Percentiles rank a stretch among this genome's conserved stretches.
Conservation (phyloP, 2,888 invertebrate genomes). For the Lepidochitona cinerea region DNA sequence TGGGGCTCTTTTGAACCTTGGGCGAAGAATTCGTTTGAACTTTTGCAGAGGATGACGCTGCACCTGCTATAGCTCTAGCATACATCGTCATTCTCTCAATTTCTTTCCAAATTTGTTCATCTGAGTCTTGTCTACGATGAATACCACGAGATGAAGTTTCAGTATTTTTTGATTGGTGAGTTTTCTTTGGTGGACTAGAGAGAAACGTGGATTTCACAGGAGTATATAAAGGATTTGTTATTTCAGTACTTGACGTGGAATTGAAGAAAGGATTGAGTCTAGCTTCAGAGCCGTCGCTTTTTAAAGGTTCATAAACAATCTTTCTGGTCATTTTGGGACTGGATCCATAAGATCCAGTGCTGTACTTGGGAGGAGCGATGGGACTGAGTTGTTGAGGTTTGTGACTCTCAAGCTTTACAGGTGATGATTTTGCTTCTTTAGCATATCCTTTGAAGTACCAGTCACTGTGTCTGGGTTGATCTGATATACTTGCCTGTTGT, state of each 20-base stretch:
- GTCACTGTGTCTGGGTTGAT: neutral
- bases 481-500: neutral
- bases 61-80: neutral
- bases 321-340: neutral
- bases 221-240: neutral
- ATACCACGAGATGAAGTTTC: neutral
- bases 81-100: constrained; percentile 55
- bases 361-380: neutral
- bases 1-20: neutral
- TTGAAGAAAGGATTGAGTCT: neutral
- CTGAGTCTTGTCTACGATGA: constrained; percentile 56
- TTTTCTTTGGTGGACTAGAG: neutral
- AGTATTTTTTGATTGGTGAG: neutral
- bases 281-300: neutral
- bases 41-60: neutral
- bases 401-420: neutral
- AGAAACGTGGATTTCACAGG: neutral
- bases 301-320: neutral
- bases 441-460: constrained; percentile 1
- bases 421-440: neutral
- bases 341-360: neutral
- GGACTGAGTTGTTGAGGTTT: neutral
- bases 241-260: neutral
- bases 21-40: neutral
- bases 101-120: constrained; percentile 64